Conservation (phyloP, 2,888 invertebrate genomes). For the Allygus modestus region DNA sequence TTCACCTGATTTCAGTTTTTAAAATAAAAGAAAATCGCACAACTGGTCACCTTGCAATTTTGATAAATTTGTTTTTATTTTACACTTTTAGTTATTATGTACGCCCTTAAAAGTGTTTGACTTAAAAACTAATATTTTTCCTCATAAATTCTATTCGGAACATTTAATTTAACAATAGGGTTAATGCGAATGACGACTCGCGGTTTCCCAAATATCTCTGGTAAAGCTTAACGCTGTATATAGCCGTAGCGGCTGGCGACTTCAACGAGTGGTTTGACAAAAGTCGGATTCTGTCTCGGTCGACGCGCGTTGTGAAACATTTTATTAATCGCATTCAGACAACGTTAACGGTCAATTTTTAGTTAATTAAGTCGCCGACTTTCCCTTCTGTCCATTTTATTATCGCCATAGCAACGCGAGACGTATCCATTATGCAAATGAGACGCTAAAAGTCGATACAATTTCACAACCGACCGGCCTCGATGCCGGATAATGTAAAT, state of each 20-base stretch:
- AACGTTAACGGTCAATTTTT: background rate
- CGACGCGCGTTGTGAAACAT: background rate
- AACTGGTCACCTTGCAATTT: no score
- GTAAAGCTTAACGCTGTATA: no score
- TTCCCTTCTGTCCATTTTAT: slow-evolving; percentile 19
- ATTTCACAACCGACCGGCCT: background rate
- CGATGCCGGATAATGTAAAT: background rate
- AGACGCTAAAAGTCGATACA: background rate
- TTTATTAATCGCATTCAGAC: background rate
- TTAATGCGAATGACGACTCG: no score
- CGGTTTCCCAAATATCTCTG: no score
- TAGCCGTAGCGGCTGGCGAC: background rate
- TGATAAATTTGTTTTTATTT: no score
- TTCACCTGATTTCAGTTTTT: no score
- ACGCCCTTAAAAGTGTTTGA: no score
- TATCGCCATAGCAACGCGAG: background rate
- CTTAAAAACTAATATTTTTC: no score
- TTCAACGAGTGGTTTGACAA: background rate
- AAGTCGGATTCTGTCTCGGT: background rate
- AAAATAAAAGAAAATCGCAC: no score
- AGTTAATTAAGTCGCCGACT: slow-evolving; percentile 8
- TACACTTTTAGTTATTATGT: no score
- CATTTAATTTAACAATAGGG: no score
- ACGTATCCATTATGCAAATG: slow-evolving; percentile 25
- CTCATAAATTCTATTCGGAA: no score